Conservation (phyloP, 2,797 vertebrate species). For the Scolopax bukidnonensis region DNA sequence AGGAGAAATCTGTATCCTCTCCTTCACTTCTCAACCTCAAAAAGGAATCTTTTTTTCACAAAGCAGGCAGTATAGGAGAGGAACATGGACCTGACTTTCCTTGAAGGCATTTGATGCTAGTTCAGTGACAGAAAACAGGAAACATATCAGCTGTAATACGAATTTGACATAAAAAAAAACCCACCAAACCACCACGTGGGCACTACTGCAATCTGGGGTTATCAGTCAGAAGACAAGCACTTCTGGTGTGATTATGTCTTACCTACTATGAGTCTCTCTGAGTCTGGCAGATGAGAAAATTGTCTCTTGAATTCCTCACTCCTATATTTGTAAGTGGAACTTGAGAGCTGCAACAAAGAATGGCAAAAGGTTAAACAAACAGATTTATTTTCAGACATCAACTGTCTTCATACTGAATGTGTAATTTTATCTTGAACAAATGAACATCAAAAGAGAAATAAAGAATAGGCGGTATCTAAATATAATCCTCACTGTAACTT, state of each 20-base stretch:
- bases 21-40: background rate
- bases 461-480: conserved; percentile 20
- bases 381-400: conserved; percentile 34
- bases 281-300: conserved; percentile 89
- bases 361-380: conserved; percentile 26
- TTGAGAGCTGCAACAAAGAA: conserved; percentile 80
- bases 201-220: background rate
- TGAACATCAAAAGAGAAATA: background rate
- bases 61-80: background rate
- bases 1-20: background rate
- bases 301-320: conserved; percentile 90
- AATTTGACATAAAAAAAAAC: background rate
- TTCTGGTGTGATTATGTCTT: conserved; percentile 56
- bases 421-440: conserved; percentile 37
- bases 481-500: background rate
- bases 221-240: background rate
- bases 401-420: background rate
- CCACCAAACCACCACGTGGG: background rate
- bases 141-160: background rate
- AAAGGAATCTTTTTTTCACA: background rate
- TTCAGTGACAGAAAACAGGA: background rate
- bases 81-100: background rate
- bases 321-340: conserved; percentile 89
- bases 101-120: background rate
- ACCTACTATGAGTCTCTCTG: conserved; percentile 90